Conservation (phyloP, 2,113 vertebrate genomes). For the Podilymbus podiceps region DNA sequence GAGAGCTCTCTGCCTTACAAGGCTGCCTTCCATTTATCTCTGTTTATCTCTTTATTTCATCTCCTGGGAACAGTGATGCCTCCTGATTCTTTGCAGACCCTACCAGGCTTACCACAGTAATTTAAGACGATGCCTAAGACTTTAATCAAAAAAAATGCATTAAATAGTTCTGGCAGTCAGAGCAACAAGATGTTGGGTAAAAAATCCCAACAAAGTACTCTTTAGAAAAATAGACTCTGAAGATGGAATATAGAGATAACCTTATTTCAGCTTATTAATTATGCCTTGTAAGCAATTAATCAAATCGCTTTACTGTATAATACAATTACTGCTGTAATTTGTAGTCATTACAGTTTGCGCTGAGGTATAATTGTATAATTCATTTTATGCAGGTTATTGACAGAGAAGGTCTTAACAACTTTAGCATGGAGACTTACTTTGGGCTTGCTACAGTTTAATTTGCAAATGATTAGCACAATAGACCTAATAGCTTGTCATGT, state of each 20-base stretch:
- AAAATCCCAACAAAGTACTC: neutral
- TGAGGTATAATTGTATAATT: conserved; percentile 52
- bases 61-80: neutral
- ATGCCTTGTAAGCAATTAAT: conserved; percentile 59
- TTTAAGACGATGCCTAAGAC: neutral
- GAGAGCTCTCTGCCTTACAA: neutral
- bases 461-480: conserved; percentile 4
- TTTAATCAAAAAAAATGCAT: neutral
- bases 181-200: neutral
- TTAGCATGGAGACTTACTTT: neutral
- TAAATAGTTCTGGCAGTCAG: neutral
- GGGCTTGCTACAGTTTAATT: neutral
- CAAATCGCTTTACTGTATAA: conserved; percentile 51
- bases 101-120: neutral
- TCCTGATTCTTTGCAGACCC: neutral
- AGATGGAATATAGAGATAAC: conserved; percentile 11
- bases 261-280: conserved; percentile 52
- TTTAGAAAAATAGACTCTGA: neutral
- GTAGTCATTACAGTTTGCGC: conserved; percentile 55
- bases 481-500: neutral
- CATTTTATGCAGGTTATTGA: conserved; percentile 46
- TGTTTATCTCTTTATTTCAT: neutral
- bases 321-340: conserved; percentile 64
- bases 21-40: neutral
- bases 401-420: conserved; percentile 38